Percentiles rank a stretch among this genome's conserved stretches.
Conservation (phyloP, 53 echinoderm and acorn worm genomes). For the Zoroaster sp. region DNA sequence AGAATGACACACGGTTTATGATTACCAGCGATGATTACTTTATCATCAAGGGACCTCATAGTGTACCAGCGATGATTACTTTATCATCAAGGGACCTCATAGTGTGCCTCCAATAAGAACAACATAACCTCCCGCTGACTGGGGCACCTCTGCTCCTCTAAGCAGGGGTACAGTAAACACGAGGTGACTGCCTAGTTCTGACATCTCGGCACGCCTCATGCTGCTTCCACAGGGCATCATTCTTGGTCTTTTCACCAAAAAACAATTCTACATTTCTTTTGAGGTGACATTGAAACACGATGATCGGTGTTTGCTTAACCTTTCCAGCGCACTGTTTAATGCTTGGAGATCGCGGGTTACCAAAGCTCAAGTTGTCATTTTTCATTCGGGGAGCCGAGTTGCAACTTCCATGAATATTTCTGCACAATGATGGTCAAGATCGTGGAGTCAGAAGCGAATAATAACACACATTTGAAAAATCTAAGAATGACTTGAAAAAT, state of each 20-base stretch:
- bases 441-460: no score
- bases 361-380: conserved; percentile 19
- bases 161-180: conserved; percentile 50
- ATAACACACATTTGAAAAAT: no score
- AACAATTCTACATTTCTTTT: not conserved
- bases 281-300: conserved; percentile 23
- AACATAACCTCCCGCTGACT: conserved; percentile 9
- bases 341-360: not conserved
- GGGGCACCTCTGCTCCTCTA: conserved; percentile 22
- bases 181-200: not conserved
- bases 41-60: not conserved
- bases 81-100: not conserved
- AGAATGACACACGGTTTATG: conserved; percentile 25
- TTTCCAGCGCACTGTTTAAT: conserved; percentile 33
- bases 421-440: no score
- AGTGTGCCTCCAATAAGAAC: conserved; percentile 15
- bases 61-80: not conserved
- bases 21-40: conserved; percentile 2
- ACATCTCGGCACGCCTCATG: conserved; percentile 20
- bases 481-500: no score
- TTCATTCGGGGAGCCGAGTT: not conserved
- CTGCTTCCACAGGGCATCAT: conserved; percentile 16
- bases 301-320: conserved; percentile 50
- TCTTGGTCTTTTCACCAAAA: not conserved
- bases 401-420: not conserved